Evolutionary conservation across 2,888 invertebrate species (phyloP).

Genomic region (Halocaridina rubra): DNA sequence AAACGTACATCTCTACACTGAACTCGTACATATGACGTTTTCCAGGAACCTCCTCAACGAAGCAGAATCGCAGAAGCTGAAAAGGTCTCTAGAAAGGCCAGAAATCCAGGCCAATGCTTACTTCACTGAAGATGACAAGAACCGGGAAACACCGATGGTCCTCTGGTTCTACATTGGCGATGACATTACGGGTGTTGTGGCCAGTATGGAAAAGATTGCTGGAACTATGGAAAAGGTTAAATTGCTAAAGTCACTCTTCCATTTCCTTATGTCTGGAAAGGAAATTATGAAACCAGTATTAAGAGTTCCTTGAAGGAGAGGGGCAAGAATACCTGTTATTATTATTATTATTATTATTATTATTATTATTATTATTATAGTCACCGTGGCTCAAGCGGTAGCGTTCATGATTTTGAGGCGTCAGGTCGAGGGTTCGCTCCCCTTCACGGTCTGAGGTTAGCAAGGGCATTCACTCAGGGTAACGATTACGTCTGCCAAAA

Average conservation of each 20-base stretch:
- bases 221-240: conserved; percentile 47
- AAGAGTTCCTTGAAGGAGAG: not conserved
- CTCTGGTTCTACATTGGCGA: conserved; percentile 49
- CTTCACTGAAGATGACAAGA: not conserved
- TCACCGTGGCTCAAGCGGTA: too few relatives aligned
- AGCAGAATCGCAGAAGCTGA: conserved; percentile 1
- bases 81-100: not conserved
- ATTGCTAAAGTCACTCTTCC: not conserved
- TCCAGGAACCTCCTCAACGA: conserved; percentile 11
- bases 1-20: not conserved
- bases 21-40: not conserved
- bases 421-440: too few relatives aligned
- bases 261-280: not conserved
- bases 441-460: too few relatives aligned
- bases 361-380: too few relatives aligned
- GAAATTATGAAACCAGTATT: not conserved
- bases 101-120: conserved; percentile 20
- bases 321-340: not conserved
- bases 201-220: conserved; percentile 51
- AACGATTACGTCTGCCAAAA: too few relatives aligned
- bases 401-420: too few relatives aligned
- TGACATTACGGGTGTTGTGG: conserved; percentile 40
- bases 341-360: not conserved
- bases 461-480: too few relatives aligned
- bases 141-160: not conserved